phyloP scores from a whole-genome alignment of 2,113 vertebrate species.

The Melospiza melodia region DNA sequence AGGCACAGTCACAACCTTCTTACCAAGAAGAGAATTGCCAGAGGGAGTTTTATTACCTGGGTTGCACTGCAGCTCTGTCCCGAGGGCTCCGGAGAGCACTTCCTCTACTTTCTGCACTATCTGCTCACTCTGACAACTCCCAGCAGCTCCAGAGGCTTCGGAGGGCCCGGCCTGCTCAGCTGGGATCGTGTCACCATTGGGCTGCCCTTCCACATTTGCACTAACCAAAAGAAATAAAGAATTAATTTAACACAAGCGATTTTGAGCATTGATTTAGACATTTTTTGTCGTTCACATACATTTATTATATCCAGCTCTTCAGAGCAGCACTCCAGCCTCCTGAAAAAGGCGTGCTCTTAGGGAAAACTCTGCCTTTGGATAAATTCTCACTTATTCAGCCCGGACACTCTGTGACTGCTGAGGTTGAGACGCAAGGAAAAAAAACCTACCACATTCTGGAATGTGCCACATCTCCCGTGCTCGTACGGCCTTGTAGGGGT shows the following conservation, averaged over 20 bases:
- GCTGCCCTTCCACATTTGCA: constrained; percentile 78
- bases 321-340: not conserved
- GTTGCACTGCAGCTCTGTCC: constrained; percentile 75
- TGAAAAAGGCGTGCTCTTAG: not conserved
- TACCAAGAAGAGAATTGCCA: not conserved
- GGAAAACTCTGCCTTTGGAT: not conserved
- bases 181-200: constrained; percentile 80
- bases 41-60: constrained; percentile 71
- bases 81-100: constrained; percentile 78
- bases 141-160: constrained; percentile 73
- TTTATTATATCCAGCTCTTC: not conserved
- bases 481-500: not conserved
- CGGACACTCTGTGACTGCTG: not conserved
- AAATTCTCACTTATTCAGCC: not conserved
- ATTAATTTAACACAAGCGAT: not conserved
- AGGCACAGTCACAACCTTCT: not conserved
- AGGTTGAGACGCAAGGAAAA: not conserved
- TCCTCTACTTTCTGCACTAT: constrained; percentile 81
- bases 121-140: constrained; percentile 76
- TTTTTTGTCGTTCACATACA: not conserved
- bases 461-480: not conserved
- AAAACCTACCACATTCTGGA: rapidly evolving
- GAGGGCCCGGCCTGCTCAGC: constrained; percentile 73
- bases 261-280: not conserved
- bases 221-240: constrained; percentile 55